phyloP scores from a whole-genome alignment of 2,888 invertebrate species.

The Trisateles emortualis region DNA sequence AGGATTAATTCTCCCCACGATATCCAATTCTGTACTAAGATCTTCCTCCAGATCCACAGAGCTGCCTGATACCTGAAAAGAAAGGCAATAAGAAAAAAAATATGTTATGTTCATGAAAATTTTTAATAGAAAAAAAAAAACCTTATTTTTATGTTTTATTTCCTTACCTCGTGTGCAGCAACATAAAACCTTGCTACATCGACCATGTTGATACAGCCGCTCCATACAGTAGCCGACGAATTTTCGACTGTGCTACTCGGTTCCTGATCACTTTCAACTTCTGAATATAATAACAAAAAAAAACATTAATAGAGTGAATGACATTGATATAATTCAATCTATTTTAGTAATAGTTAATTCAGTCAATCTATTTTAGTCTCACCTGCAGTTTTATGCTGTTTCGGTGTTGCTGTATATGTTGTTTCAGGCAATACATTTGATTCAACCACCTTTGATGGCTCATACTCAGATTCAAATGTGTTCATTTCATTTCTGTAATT shows the following conservation, averaged over 20 bases:
- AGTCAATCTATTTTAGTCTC: neutral
- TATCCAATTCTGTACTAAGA: slow-evolving; percentile 92
- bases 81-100: neutral
- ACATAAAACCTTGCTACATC: slow-evolving; percentile 96
- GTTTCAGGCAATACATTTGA: slow-evolving; percentile 60
- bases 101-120: neutral
- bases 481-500: slow-evolving; percentile 68
- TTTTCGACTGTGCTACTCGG: slow-evolving; percentile 91
- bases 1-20: slow-evolving; percentile 96
- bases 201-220: slow-evolving; percentile 95
- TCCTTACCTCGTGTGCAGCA: slow-evolving; percentile 90
- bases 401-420: slow-evolving; percentile 51
- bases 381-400: slow-evolving; percentile 73
- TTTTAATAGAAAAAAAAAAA: neutral
- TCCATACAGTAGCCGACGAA: slow-evolving; percentile 89
- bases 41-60: slow-evolving; percentile 90
- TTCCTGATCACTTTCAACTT: slow-evolving; percentile 91
- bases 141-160: neutral
- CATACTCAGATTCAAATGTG: slow-evolving; percentile 65
- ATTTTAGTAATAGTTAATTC: no score
- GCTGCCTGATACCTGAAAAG: slow-evolving; percentile 86
- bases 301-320: neutral
- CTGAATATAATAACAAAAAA: slow-evolving; percentile 49
- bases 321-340: neutral
- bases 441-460: slow-evolving; percentile 69